Evolutionary conservation across 2,113 vertebrate species (phyloP).

Genomic region (Petrocephalus microphthalmus): DNA sequence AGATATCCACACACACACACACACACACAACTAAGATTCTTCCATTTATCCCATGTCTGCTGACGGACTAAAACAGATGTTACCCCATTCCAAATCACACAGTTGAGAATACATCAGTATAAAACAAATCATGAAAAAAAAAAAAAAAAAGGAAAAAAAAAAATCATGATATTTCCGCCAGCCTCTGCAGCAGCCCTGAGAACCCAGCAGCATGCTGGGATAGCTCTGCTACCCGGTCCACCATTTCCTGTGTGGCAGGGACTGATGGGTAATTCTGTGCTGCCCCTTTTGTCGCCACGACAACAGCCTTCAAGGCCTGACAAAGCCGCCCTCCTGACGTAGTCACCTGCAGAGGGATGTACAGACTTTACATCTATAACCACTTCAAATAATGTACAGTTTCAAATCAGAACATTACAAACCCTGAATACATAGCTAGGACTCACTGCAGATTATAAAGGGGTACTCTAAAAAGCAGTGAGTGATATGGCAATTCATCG

Average conservation of each 20-base stretch:
- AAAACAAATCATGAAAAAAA: conserved; percentile 32
- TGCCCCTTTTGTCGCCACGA: conserved; percentile 78
- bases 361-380: neutral
- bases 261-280: conserved; percentile 79
- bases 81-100: conserved; percentile 28
- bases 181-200: conserved; percentile 69
- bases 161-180: conserved; percentile 65
- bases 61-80: conserved; percentile 22
- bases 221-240: conserved; percentile 71
- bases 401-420: neutral
- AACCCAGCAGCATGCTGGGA: conserved; percentile 75
- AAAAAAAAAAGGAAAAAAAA: conserved; percentile 54
- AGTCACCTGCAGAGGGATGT: conserved; percentile 55
- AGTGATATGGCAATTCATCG: neutral
- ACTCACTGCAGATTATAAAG: neutral
- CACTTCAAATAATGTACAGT: neutral
- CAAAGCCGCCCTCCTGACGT: conserved; percentile 71
- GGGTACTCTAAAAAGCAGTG: neutral
- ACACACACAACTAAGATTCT: conserved; percentile 20
- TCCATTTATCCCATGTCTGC: neutral
- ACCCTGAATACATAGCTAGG: neutral
- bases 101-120: conserved; percentile 18
- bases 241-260: conserved; percentile 73
- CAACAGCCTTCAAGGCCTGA: conserved; percentile 74
- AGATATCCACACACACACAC: conserved; percentile 38